Conservation (phyloP, 2,888 invertebrate species). For the Sphinx pinastri region DNA sequence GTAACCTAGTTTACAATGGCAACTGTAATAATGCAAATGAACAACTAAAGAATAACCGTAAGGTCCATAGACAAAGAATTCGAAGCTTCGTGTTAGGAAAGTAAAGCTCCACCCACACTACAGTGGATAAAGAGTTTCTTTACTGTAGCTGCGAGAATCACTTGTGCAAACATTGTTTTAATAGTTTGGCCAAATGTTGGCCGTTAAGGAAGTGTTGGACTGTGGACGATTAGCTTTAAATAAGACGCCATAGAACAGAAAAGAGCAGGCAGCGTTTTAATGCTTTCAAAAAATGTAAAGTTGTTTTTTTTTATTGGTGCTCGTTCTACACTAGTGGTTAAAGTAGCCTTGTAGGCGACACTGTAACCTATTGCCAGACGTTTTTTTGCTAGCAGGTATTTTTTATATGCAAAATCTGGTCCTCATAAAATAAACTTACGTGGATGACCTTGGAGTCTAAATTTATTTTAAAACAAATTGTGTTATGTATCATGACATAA, state of each 20-base stretch:
- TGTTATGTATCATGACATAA: background rate
- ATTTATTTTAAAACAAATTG: no score
- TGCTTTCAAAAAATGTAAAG: no score
- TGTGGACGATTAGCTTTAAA: background rate
- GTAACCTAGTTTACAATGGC: slow-evolving; percentile 9
- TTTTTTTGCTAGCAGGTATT: no score
- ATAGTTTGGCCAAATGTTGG: slow-evolving; percentile 59
- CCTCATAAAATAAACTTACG: no score
- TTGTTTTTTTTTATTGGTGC: no score
- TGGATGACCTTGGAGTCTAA: no score
- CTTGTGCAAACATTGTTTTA: slow-evolving; percentile 66
- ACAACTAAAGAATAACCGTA: slow-evolving; percentile 9
- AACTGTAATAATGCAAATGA: slow-evolving; percentile 23
- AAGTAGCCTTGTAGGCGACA: no score
- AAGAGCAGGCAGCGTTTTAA: no score
- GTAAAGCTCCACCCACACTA: slow-evolving; percentile 29
- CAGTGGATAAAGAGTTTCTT: slow-evolving; percentile 41
- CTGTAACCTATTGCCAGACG: no score
- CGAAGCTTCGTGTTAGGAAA: slow-evolving; percentile 22
- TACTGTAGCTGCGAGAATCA: slow-evolving; percentile 49
- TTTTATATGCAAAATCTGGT: no score
- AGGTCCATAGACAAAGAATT: slow-evolving; percentile 28
- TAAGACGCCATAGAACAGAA: background rate
- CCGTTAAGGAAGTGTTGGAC: slow-evolving; percentile 21
- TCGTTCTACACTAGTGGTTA: no score